These are phyloP conservation scores for Calosoma granatense DNA, from an alignment of 1,140 invertebrate genomes.

Conservation along the genomic window DNA sequence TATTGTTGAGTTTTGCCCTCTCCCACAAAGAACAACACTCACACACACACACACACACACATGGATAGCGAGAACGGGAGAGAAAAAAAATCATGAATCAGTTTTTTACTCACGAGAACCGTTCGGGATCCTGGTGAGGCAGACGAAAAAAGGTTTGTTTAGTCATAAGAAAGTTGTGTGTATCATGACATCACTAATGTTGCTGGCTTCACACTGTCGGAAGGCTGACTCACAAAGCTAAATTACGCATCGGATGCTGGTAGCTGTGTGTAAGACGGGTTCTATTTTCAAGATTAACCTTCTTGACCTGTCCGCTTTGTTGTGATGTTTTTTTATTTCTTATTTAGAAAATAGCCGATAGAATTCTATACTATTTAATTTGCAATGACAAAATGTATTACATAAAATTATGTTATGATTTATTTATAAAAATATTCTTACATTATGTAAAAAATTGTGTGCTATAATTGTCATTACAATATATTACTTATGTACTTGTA, in stretches of 20 bases:
- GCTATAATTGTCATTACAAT: too few relatives aligned
- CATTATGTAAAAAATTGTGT: too few relatives aligned
- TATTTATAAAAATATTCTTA: too few relatives aligned
- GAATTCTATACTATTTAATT: background rate
- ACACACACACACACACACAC: too few relatives aligned
- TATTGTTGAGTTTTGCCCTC: background rate
- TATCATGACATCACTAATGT: conserved; percentile 1
- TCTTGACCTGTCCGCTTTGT: background rate
- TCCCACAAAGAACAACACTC: background rate
- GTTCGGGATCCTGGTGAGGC: background rate
- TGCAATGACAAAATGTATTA: background rate
- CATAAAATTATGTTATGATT: background rate
- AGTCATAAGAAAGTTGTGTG: background rate
- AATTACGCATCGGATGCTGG: too few relatives aligned
- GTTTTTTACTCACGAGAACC: background rate
- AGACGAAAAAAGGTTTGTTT: background rate
- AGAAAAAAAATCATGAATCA: background rate
- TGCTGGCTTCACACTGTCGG: background rate
- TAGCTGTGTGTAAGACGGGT: too few relatives aligned
- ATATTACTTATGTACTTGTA: too few relatives aligned
- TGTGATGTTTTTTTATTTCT: background rate
- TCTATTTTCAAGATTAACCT: too few relatives aligned
- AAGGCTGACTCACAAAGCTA: background rate
- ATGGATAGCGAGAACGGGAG: too few relatives aligned
- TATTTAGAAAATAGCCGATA: background rate